These are phyloP conservation scores for Lerista edwardsae DNA, from an alignment of 2,797 vertebrate genomes.

Conservation along the genomic window DNA sequence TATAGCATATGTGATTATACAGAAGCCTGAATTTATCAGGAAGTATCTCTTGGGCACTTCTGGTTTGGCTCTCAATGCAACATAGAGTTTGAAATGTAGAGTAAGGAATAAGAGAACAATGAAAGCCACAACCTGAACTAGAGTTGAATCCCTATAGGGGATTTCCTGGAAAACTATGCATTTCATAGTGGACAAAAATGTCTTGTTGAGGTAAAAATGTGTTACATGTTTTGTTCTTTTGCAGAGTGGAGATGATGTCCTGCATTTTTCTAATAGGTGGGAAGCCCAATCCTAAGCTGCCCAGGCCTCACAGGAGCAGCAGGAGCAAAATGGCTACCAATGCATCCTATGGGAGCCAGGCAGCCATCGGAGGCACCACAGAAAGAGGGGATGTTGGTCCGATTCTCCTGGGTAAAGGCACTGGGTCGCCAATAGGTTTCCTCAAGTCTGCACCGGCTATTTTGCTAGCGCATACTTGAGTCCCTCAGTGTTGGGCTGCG, in stretches of 20 bases:
- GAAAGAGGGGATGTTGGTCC: too few relatives aligned
- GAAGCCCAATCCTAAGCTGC: too few relatives aligned
- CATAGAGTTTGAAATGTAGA: background rate
- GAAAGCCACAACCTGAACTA: background rate
- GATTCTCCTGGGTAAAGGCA: too few relatives aligned
- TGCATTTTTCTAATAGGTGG: conserved; percentile 46
- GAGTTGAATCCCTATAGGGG: background rate
- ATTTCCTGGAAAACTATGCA: background rate
- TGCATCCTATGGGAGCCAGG: too few relatives aligned
- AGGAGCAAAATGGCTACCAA: too few relatives aligned
- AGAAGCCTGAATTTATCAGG: background rate
- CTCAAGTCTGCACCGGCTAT: too few relatives aligned
- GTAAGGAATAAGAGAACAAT: background rate
- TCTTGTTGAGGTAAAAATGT: background rate
- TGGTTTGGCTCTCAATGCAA: background rate
- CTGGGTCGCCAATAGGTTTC: too few relatives aligned
- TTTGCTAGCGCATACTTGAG: too few relatives aligned
- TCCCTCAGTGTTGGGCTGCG: too few relatives aligned
- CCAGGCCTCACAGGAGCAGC: too few relatives aligned
- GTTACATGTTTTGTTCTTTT: background rate
- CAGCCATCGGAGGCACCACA: too few relatives aligned
- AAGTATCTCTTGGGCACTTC: background rate
- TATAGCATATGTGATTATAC: background rate
- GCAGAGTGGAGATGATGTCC: background rate
- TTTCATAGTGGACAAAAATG: background rate